Percentiles rank a stretch among this genome's conserved stretches.
These are phyloP conservation scores for Lepus europaeus DNA, from an alignment of 2,113 vertebrate species.

Conservation along the genomic window DNA sequence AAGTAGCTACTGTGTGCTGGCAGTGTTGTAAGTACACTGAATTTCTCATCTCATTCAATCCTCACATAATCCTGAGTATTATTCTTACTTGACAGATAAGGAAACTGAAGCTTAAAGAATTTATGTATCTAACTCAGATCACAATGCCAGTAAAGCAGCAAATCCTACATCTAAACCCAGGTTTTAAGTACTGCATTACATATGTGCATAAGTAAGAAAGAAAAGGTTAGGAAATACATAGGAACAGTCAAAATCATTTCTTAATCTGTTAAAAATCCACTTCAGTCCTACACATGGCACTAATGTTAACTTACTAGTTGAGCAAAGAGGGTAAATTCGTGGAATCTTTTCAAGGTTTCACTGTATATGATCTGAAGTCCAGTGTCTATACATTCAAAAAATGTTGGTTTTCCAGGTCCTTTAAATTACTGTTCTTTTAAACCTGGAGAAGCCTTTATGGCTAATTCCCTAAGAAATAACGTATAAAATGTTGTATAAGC, in stretches of 20 bases:
- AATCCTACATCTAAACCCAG: neutral
- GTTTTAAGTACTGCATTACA: neutral
- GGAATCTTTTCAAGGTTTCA: conserved; percentile 42
- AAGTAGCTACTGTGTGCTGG: neutral
- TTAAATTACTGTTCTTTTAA: conserved; percentile 60
- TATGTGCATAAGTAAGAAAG: neutral
- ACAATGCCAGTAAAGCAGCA: neutral
- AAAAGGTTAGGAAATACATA: neutral
- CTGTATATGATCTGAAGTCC: conserved; percentile 57
- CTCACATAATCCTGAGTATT: neutral
- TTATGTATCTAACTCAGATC: neutral
- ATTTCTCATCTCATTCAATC: neutral
- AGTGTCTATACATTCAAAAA: conserved; percentile 76
- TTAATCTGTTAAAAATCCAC: conserved; percentile 27
- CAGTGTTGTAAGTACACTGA: neutral
- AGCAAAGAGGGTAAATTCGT: conserved; percentile 28
- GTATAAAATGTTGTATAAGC: conserved; percentile 69
- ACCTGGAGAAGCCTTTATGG: conserved; percentile 82
- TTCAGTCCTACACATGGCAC: conserved; percentile 66
- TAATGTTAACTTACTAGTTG: neutral
- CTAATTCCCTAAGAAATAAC: conserved; percentile 77
- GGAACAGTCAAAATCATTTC: conserved; percentile 42
- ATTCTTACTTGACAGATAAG: too few species aligned
- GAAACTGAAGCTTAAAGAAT: neutral
- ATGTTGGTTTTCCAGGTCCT: conserved; percentile 77